These are phyloP conservation scores for Zootoca vivipara DNA, from an alignment of 2,113 vertebrate genomes.

Conservation along the genomic window DNA sequence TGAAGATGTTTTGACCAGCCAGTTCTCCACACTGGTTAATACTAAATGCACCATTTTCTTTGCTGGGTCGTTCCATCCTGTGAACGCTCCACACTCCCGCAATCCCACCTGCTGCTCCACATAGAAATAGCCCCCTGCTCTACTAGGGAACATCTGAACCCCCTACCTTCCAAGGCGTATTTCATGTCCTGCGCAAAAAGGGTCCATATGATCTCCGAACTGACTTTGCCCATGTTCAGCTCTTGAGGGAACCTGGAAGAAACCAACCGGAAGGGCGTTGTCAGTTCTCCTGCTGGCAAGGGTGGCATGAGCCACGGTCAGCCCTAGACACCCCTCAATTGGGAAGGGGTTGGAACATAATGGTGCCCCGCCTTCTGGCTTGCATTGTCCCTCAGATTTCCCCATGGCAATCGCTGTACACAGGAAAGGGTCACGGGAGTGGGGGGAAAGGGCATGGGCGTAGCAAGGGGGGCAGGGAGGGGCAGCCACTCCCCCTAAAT, in stretches of 20 bases:
- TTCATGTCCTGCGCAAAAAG: conserved; percentile 96
- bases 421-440: neutral
- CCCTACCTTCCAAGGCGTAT: conserved; percentile 94
- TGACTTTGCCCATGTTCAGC: conserved; percentile 91
- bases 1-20: neutral
- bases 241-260: conserved; percentile 92
- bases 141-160: conserved; percentile 18
- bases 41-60: neutral
- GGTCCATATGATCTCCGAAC: conserved; percentile 92
- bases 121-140: neutral
- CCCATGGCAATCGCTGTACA: neutral
- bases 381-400: neutral
- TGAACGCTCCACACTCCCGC: neutral
- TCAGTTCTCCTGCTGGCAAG: neutral
- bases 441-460: too few relatives aligned
- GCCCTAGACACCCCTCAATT: neutral
- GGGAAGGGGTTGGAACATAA: neutral
- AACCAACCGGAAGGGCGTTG: conserved; percentile 48
- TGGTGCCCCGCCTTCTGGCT: neutral
- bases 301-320: neutral
- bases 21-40: neutral
- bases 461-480: neutral
- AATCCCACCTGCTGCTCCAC: neutral
- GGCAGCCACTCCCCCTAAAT: neutral
- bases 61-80: too few relatives aligned